phyloP scores from a whole-genome alignment of 1,140 invertebrate genomes.

The Globodera rostochiensis region DNA sequence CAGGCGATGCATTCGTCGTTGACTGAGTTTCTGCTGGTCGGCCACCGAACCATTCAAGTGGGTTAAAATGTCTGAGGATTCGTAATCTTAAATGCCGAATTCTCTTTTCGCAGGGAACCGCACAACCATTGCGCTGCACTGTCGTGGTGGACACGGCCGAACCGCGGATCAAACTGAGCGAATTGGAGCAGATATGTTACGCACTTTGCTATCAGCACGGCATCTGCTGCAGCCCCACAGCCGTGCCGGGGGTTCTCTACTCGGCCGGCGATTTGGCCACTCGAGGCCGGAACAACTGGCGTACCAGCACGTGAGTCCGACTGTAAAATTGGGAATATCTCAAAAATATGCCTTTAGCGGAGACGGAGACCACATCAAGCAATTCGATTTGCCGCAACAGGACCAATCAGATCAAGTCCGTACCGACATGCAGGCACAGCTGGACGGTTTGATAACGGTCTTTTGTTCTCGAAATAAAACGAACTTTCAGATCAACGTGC shows the following conservation, averaged over 20 bases:
- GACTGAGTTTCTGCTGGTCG: conserved; percentile 36
- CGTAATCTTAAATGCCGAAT: background rate
- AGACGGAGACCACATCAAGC: no score
- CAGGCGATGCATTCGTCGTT: conserved; percentile 33
- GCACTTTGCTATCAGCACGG: conserved; percentile 17
- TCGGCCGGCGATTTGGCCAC: background rate
- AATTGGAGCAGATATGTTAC: conserved; percentile 29
- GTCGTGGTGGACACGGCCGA: conserved; percentile 30
- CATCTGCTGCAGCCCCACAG: background rate
- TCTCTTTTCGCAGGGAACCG: conserved; percentile 32
- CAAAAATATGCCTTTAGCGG: background rate
- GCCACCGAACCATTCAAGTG: conserved; percentile 38
- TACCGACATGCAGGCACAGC: background rate
- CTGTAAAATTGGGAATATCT: background rate
- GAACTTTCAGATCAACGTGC: background rate
- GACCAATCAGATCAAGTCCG: background rate
- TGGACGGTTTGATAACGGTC: background rate
- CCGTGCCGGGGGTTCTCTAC: conserved; percentile 5
- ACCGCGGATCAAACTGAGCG: background rate
- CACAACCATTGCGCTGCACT: conserved; percentile 40
- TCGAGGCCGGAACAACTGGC: no score
- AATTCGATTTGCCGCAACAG: no score
- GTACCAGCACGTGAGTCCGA: no score
- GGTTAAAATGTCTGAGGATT: background rate
- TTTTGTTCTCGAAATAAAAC: no score